Evolutionary conservation across 1,140 invertebrate species (phyloP), one percentile per base, ranked within the genome.

Genomic region (Drosophila paulistorum): DNA sequence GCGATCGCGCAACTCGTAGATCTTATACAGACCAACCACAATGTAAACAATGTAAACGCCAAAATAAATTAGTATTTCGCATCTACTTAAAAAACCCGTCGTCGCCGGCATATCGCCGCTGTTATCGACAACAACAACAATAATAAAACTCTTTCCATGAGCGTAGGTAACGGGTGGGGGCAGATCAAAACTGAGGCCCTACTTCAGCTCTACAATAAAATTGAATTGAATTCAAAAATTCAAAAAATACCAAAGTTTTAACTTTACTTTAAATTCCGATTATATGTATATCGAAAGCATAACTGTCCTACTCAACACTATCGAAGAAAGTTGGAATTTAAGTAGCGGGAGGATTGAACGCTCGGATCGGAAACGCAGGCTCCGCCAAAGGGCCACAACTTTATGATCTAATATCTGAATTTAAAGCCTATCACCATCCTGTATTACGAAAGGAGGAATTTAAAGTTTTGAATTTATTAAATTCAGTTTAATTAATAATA

Each of bases 51-150:
- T 84, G 51, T 89, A 89, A 35, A 89, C 81, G 3, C 57, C 55
- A 55, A 89, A 89, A 58, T 89, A 89, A 3, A 81, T n/a, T 14
- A 84, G 23, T 41, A 75, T 89, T 77, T 89, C 84, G 77, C 72
- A 89, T 33, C 65, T 68, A 57, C 54, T 77, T 20, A 85, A 66
- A 33, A 71, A 59, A 35, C 73, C 73, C 51, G 68, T 57, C 42
- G 68, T 57, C 65, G 67, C 66, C 26, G 30, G 11, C 76, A 85
- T 79, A 45, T 11, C 17, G 45, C 45, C 45, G 45, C 45, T 62
- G 51, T 48, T 74, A 69, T 68, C 62, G 69, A 66, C 69, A 72
- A 10, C 39, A 39, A 13, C 23, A 39, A 39, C 1, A 20, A 35
- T 17, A 20, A 48, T 9, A 17, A 17, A 48, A 48, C 20, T 23